Percentiles rank a stretch among this genome's conserved stretches.
Conservation (phyloP, 1,140 invertebrate species). For the Diabrotica virgifera region DNA sequence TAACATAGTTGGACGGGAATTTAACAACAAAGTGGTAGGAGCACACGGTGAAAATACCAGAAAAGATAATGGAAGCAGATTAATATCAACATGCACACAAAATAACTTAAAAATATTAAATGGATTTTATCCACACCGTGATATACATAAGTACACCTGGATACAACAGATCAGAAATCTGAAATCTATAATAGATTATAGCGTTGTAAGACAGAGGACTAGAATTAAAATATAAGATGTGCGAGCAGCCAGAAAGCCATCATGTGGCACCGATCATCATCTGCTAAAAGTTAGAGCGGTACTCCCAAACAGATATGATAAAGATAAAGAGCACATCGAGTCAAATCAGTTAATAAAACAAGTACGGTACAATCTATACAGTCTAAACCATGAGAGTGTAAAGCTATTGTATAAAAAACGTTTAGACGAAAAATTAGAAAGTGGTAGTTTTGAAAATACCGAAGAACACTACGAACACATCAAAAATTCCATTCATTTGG, state of each 20-base stretch:
- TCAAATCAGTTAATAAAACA: too few species aligned
- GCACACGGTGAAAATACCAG: conserved; percentile 4
- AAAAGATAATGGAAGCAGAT: conserved; percentile 17
- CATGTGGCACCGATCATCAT: conserved; percentile 21
- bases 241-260: conserved; percentile 9
- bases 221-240: conserved; percentile 13
- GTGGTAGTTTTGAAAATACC: too few species aligned
- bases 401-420: too few species aligned
- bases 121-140: conserved; percentile 7
- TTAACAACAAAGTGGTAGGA: conserved; percentile 7
- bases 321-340: too few species aligned
- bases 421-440: too few species aligned
- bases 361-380: too few species aligned
- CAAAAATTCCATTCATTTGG: too few species aligned
- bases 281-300: conserved; percentile 6
- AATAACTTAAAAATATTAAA: conserved; percentile 16
- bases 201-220: conserved; percentile 16
- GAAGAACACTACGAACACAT: too few species aligned
- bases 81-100: conserved; percentile 13
- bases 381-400: too few species aligned
- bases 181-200: conserved; percentile 25
- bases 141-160: conserved; percentile 24
- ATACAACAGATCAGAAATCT: conserved; percentile 18
- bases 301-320: background rate
- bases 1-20: background rate